Evolutionary conservation across 2,888 invertebrate species (phyloP), one percentile per base, ranked within the genome.

Genomic region (Clitarchus hookeri): DNA sequence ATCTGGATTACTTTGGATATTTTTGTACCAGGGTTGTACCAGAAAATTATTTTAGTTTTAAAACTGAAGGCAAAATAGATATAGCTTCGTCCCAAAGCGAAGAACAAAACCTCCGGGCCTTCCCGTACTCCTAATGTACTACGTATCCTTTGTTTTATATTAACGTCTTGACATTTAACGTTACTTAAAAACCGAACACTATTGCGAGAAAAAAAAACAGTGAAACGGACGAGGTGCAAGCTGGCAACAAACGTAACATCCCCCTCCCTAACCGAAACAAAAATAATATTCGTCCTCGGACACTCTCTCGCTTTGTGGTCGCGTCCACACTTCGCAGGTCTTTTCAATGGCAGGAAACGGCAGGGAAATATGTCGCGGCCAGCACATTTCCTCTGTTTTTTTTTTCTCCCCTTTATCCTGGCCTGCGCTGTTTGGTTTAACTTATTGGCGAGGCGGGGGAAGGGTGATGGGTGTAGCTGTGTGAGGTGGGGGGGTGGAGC

Each of bases 341-440:
- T 86, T 77, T 84, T 86, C 44, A 86, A 86, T 84, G 84, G 79
- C 86, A 86, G 86, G 86, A 86, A 86, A 78, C 36, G 84, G 48
- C 48, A 44, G 44, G 44, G 84, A 84, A 86, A 84, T 36, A 82
- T 82, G 82, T 44, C 82, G 36, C 44, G n/a, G 19, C 36, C 27
- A 36, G 82, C 82, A 82, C 19, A 27, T 82, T 82, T 82, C 82
- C 65, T 23, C 3, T 23, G 0, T 65, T 65, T 9, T 48, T 48
- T 79, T 79, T 19, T 25, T 79, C 0, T 79, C 27, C 25, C 27
- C 25, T 82, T 16, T 82, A 13, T 82, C 36, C 65, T 6, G 23
- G 1, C 23, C 65, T n/a, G 65, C 16, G 65, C 3, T 65, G n/a
- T 65, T 65, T 65, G 48, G 48, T 16, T 16, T n/a, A n/a, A n/a